Evolutionary conservation across 2,888 invertebrate genomes (phyloP).

Genomic region (Myathropa florea): DNA sequence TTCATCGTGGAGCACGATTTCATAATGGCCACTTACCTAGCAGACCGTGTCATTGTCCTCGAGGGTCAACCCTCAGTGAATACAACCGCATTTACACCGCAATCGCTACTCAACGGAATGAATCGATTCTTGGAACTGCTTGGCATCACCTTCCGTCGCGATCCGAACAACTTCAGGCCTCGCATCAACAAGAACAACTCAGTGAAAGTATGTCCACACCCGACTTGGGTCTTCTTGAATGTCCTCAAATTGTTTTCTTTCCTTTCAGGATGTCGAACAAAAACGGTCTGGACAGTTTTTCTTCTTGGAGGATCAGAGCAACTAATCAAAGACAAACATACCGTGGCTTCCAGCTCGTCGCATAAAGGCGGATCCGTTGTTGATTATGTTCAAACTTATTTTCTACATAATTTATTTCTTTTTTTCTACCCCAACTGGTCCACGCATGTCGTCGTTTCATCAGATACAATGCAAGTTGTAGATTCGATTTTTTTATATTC

Average conservation of each 20-base stretch:
- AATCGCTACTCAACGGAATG: slow-evolving; percentile 97
- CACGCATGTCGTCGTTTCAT: slow-evolving; percentile 18
- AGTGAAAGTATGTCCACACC: slow-evolving; percentile 87
- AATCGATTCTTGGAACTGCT: slow-evolving; percentile 97
- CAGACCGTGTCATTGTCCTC: slow-evolving; percentile 99
- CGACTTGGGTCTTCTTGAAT: neutral
- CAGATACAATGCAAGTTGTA: slow-evolving; percentile 7
- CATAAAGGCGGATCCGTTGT: slow-evolving; percentile 16
- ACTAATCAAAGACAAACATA: slow-evolving; percentile 20
- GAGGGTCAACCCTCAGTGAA: slow-evolving; percentile 95
- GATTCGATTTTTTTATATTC: slow-evolving; percentile 43
- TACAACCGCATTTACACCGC: slow-evolving; percentile 95
- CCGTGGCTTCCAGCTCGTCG: slow-evolving; percentile 38
- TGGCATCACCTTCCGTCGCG: slow-evolving; percentile 98
- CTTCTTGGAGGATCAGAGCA: slow-evolving; percentile 93
- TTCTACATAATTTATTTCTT: slow-evolving; percentile 38
- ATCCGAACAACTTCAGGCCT: slow-evolving; percentile 99
- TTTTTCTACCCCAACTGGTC: slow-evolving; percentile 15
- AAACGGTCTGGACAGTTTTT: slow-evolving; percentile 98
- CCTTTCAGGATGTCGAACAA: slow-evolving; percentile 94
- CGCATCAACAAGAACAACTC: slow-evolving; percentile 98
- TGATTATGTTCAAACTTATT: slow-evolving; percentile 28
- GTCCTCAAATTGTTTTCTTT: neutral
- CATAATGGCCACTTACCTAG: slow-evolving; percentile 99
- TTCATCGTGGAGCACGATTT: slow-evolving; percentile 99